Evolutionary conservation across 1,140 invertebrate species (phyloP).

Genomic region (Chrysomallon squamiferum): DNA sequence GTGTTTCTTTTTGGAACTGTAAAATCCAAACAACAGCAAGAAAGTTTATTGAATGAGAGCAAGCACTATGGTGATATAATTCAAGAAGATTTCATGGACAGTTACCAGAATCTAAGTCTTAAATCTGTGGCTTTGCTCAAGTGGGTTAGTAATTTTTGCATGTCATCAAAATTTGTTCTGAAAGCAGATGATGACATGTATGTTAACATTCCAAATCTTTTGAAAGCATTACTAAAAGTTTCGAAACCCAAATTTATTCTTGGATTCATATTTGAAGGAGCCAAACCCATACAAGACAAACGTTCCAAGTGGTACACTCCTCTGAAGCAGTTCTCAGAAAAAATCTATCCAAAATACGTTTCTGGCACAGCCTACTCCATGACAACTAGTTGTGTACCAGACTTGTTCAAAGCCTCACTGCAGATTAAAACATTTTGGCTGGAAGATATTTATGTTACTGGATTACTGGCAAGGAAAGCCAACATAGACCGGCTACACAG

Average conservation of each 20-base stretch:
- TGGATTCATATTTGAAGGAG: conserved; percentile 29
- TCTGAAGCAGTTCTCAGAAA: conserved; percentile 49
- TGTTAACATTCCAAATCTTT: conserved; percentile 35
- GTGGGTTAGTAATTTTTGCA: conserved; percentile 75
- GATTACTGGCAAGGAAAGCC: conserved; percentile 37
- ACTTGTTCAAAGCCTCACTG: conserved; percentile 49
- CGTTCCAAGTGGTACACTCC: conserved; percentile 63
- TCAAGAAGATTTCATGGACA: conserved; percentile 80
- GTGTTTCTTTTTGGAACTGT: conserved; percentile 76
- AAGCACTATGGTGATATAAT: conserved; percentile 73
- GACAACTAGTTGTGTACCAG: conserved; percentile 36
- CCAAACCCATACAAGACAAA: conserved; percentile 40
- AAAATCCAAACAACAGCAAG: conserved; percentile 59
- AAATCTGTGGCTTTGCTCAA: conserved; percentile 85
- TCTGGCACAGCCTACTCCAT: conserved; percentile 62
- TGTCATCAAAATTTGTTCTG: conserved; percentile 66
- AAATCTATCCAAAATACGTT: conserved; percentile 54
- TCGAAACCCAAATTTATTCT: conserved; percentile 25
- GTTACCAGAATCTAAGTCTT: conserved; percentile 84
- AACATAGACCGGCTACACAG: conserved; percentile 21
- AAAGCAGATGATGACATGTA: conserved; percentile 65
- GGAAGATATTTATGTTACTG: conserved; percentile 64
- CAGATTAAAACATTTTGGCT: conserved; percentile 48
- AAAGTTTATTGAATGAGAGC: conserved; percentile 66
- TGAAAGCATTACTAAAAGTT: conserved; percentile 10